Conservation (phyloP, 2,888 invertebrate genomes). For the Deilephila elpenor region DNA sequence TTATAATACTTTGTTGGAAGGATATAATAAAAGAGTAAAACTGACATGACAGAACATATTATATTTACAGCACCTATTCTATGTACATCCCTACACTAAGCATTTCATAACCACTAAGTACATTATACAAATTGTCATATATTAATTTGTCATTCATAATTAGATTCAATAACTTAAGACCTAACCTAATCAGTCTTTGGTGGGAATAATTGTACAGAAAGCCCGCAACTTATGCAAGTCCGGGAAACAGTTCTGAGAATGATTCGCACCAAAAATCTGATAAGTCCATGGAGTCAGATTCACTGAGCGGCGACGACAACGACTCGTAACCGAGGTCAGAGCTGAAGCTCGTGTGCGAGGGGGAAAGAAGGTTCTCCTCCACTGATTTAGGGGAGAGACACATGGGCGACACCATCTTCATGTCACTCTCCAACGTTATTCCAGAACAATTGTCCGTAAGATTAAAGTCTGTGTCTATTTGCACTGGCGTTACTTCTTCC, state of each 20-base stretch:
- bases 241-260: slow-evolving; percentile 91
- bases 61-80: slow-evolving; percentile 62
- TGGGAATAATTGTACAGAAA: slow-evolving; percentile 63
- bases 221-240: slow-evolving; percentile 81
- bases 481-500: slow-evolving; percentile 60
- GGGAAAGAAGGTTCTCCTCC: slow-evolving; percentile 72
- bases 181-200: slow-evolving; percentile 81
- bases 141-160: slow-evolving; percentile 58
- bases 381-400: slow-evolving; percentile 66
- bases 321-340: slow-evolving; percentile 82
- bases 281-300: slow-evolving; percentile 75
- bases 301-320: slow-evolving; percentile 78
- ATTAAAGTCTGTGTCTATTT: slow-evolving; percentile 64
- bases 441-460: slow-evolving; percentile 60
- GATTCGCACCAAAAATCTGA: slow-evolving; percentile 90
- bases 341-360: slow-evolving; percentile 72
- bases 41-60: slow-evolving; percentile 48
- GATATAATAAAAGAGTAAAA: slow-evolving; percentile 37
- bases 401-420: slow-evolving; percentile 79
- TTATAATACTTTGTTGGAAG: no score
- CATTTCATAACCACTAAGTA: slow-evolving; percentile 42
- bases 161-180: slow-evolving; percentile 52
- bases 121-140: slow-evolving; percentile 43
- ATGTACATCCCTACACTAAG: slow-evolving; percentile 63
- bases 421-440: slow-evolving; percentile 68